Percentiles rank a stretch among this genome's conserved stretches.
Evolutionary conservation across 2,888 invertebrate genomes (phyloP).

Genomic region (Crossocerus cetratus): DNA sequence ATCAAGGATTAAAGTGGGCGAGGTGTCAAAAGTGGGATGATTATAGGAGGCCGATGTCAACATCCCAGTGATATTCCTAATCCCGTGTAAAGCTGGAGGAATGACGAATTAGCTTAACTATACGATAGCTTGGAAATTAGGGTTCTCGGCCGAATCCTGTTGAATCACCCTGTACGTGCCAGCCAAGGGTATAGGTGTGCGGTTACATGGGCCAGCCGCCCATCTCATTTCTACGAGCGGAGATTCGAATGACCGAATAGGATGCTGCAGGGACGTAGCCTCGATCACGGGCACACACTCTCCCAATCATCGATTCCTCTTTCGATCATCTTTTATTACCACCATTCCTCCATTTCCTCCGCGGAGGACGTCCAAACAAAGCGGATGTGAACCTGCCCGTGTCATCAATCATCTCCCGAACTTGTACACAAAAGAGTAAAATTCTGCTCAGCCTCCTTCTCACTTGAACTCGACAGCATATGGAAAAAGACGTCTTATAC

Average conservation of each 20-base stretch:
- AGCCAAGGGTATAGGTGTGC: constrained; percentile 36
- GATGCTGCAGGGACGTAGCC: constrained; percentile 56
- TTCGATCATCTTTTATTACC: too few species aligned
- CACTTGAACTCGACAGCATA: too few species aligned
- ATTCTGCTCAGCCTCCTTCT: too few species aligned
- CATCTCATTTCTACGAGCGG: constrained; percentile 59
- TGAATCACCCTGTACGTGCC: constrained; percentile 58
- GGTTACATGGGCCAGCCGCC: constrained; percentile 46
- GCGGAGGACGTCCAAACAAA: too few species aligned
- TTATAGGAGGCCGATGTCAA: not conserved
- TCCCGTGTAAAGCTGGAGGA: not conserved
- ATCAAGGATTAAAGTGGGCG: not conserved
- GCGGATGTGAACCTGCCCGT: too few species aligned
- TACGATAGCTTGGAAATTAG: constrained; percentile 50
- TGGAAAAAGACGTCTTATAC: too few species aligned
- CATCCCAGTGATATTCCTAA: not conserved
- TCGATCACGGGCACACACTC: too few species aligned
- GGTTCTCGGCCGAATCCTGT: constrained; percentile 50
- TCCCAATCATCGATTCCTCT: too few species aligned
- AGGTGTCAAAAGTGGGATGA: not conserved
- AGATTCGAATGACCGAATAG: constrained; percentile 68
- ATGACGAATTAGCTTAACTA: constrained; percentile 34
- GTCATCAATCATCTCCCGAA: too few species aligned
- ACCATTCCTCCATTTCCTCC: too few species aligned
- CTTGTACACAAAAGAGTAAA: too few species aligned